Percentiles rank a stretch among this genome's conserved stretches.
Conservation (phyloP, 2,797 vertebrate species). For the Semotilus atromaculatus region DNA sequence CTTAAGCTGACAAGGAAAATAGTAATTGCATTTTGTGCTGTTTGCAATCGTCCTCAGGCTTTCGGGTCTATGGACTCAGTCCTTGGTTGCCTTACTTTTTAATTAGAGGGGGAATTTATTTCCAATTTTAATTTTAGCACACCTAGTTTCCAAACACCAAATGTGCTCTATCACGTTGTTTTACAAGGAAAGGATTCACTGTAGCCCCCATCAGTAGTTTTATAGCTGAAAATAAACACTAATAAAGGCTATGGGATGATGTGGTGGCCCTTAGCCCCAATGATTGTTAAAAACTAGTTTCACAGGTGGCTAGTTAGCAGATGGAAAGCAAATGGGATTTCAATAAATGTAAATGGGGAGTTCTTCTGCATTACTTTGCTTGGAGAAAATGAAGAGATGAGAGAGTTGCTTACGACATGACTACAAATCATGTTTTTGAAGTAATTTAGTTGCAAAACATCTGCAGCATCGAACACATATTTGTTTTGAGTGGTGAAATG, state of each 20-base stretch:
- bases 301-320: slow-evolving; percentile 79
- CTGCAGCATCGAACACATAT: background rate
- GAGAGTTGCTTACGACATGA: slow-evolving; percentile 48
- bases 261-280: slow-evolving; percentile 62
- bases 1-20: slow-evolving; percentile 31
- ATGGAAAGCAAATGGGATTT: slow-evolving; percentile 78
- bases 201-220: slow-evolving; percentile 69
- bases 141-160: slow-evolving; percentile 59
- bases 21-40: slow-evolving; percentile 11
- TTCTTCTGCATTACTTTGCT: slow-evolving; percentile 58
- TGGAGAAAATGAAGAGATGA: slow-evolving; percentile 71
- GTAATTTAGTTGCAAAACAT: slow-evolving; percentile 42
- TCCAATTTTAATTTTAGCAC: slow-evolving; percentile 70
- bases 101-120: slow-evolving; percentile 75
- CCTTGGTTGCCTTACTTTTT: slow-evolving; percentile 58
- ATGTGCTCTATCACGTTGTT: slow-evolving; percentile 70
- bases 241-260: slow-evolving; percentile 68
- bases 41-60: background rate
- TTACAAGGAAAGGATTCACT: slow-evolving; percentile 74
- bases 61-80: background rate
- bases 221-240: slow-evolving; percentile 76
- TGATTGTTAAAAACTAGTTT: slow-evolving; percentile 79
- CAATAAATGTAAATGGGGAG: slow-evolving; percentile 75
- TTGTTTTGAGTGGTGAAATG: slow-evolving; percentile 13
- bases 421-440: slow-evolving; percentile 53